phyloP scores from a whole-genome alignment of 2,797 vertebrate genomes.

The Spinus olivaceus region DNA sequence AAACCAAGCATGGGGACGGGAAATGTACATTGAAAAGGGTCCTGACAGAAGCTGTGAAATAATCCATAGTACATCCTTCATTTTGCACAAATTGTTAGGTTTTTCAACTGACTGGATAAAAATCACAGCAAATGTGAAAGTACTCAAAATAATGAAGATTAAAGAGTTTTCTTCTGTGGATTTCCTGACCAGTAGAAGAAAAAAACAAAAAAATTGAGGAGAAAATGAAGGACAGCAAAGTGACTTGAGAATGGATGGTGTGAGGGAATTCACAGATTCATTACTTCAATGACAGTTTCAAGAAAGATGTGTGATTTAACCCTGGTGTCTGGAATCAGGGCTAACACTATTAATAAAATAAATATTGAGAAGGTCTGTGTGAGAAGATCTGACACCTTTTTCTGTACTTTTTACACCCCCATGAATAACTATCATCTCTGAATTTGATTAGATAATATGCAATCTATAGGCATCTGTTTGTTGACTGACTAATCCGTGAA shows the following conservation, averaged over 20 bases:
- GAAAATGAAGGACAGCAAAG: not conserved
- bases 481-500: not conserved
- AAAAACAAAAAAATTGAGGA: not conserved
- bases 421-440: not conserved
- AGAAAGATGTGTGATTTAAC: not conserved
- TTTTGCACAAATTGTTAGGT: not conserved
- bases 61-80: not conserved
- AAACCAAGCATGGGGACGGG: not conserved
- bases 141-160: not conserved
- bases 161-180: not conserved
- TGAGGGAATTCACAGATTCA: not conserved
- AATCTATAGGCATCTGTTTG: not conserved
- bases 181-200: not conserved
- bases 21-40: not conserved
- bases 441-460: not conserved
- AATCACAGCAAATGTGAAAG: not conserved
- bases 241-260: not conserved
- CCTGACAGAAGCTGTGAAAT: not conserved
- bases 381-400: not conserved
- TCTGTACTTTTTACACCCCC: accelerated
- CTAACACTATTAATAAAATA: not conserved
- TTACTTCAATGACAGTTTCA: not conserved
- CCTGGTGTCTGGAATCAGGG: not conserved
- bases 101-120: not conserved
- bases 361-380: not conserved